These are phyloP conservation scores for Campoplex capitator DNA, from an alignment of 2,888 invertebrate genomes.

Conservation along the genomic window DNA sequence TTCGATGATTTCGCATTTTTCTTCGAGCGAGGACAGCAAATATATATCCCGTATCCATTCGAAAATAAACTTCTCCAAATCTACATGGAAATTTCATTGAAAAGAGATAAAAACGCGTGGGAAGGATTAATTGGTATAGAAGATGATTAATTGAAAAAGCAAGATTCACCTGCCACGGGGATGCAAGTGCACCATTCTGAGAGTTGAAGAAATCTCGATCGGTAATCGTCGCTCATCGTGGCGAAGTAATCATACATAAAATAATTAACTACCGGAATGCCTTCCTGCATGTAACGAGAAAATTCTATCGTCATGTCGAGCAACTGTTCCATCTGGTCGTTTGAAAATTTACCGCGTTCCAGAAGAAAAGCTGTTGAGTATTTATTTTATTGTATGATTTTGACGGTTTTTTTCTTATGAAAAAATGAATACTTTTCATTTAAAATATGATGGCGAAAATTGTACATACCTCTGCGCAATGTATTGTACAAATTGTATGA, in stretches of 20 bases:
- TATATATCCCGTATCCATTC: constrained; percentile 78
- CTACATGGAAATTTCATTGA: constrained; percentile 65
- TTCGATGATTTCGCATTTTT: constrained; percentile 79
- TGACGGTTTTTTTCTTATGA: too few species aligned
- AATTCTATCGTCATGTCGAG: constrained; percentile 79
- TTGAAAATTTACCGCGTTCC: constrained; percentile 77
- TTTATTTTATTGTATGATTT: too few species aligned
- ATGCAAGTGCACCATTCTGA: constrained; percentile 79
- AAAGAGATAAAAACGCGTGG: too few species aligned
- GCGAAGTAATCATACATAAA: constrained; percentile 81
- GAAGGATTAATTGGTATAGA: too few species aligned
- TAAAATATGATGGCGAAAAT: background rate
- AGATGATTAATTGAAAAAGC: too few species aligned
- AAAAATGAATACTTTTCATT: background rate
- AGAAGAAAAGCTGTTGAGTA: constrained; percentile 77
- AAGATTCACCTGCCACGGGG: constrained; percentile 74
- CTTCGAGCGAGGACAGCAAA: constrained; percentile 75
- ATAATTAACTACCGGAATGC: constrained; percentile 79
- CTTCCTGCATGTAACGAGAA: constrained; percentile 82
- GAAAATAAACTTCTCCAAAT: constrained; percentile 76
- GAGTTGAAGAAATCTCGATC: constrained; percentile 76
- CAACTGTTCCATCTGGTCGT: constrained; percentile 76
- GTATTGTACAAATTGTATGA: constrained; percentile 81
- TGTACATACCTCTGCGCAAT: constrained; percentile 75
- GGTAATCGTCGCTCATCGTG: constrained; percentile 77